Evolutionary conservation across 2,888 invertebrate genomes (phyloP), one percentile per base, ranked within the genome.

Genomic region (Ferdinandea cuprea): DNA sequence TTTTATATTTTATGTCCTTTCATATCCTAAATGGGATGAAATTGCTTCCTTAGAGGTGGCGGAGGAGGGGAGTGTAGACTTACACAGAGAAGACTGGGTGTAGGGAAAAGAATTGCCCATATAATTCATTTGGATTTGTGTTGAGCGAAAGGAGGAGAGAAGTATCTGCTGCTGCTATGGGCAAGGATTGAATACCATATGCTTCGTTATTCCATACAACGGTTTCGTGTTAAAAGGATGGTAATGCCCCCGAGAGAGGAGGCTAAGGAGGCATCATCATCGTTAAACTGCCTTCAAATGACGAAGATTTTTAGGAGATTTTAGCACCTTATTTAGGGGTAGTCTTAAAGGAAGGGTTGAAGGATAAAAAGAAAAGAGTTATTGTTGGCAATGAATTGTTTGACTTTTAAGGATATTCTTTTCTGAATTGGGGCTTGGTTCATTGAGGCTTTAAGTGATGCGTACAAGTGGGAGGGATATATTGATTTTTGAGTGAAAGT

Each of bases 21-120:
- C 83, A 83, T 83, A 83, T 83, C 83, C 83, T 83, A 83, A 83
- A 83, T 83, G 83, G 83, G 83, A 78, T 78, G 83, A 83, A 83
- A 83, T 83, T 83, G 78, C 83, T 83, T 83, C 78, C 83, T 83
- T 63, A 44, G 63, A 78, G 56, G 42, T 56, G 79, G 66, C 40
- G 72, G 59, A 50, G 15, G 21, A n/a, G n/a, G n/a, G n/a, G n/a
- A n/a, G n/a, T n/a, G n/a, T n/a, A n/a, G 69, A 32, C 6, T 17
- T 0, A 17, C 30, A 30, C 9, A 46, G 32, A 71, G 17, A n/a
- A 44, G 9, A 17, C 32, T 17, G 63, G 37, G 35, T 54, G 58
- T 17, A 61, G n/a, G 66, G 19, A 83, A 83, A 83, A 56, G 78
- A 83, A 83, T 83, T 83, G 83, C 63, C 78, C 72, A 78, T 83